Conservation (phyloP, 2,888 invertebrate genomes). For the Microplitis deprimator region DNA sequence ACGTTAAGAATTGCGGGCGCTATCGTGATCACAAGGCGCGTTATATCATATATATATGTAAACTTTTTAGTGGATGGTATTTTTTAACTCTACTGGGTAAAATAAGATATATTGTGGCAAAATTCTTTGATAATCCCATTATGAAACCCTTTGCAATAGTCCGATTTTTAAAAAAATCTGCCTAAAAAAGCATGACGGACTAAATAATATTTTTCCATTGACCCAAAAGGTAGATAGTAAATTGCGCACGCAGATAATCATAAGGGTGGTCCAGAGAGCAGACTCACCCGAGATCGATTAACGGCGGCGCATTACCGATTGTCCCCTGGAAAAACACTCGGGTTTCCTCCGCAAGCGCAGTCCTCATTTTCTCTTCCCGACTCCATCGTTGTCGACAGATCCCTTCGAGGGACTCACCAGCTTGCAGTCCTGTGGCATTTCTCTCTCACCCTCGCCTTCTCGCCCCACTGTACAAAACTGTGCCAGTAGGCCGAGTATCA, state of each 20-base stretch:
- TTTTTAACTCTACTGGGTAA: no score
- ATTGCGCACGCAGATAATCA: constrained; percentile 37
- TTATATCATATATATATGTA: no score
- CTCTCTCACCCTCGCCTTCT: constrained; percentile 26
- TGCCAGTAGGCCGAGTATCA: constrained; percentile 65
- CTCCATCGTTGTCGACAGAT: constrained; percentile 46
- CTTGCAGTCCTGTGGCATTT: constrained; percentile 49
- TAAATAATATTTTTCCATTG: not conserved
- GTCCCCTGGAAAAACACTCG: constrained; percentile 33
- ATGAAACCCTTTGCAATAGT: no score
- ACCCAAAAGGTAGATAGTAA: not conserved
- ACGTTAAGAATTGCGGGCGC: no score
- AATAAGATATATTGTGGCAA: no score
- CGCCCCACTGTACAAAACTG: constrained; percentile 56
- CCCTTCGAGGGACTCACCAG: constrained; percentile 55
- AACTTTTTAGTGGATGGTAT: no score
- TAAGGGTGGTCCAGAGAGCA: constrained; percentile 67
- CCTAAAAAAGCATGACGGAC: not conserved
- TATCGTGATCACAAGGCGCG: no score
- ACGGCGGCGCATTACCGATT: constrained; percentile 53
- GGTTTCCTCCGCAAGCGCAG: constrained; percentile 64
- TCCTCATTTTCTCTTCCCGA: constrained; percentile 49
- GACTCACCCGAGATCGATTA: constrained; percentile 68
- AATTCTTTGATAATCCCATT: no score
- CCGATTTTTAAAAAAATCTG: no score